Conservation (phyloP, 2,888 invertebrate genomes). For the Metalampra italica region DNA sequence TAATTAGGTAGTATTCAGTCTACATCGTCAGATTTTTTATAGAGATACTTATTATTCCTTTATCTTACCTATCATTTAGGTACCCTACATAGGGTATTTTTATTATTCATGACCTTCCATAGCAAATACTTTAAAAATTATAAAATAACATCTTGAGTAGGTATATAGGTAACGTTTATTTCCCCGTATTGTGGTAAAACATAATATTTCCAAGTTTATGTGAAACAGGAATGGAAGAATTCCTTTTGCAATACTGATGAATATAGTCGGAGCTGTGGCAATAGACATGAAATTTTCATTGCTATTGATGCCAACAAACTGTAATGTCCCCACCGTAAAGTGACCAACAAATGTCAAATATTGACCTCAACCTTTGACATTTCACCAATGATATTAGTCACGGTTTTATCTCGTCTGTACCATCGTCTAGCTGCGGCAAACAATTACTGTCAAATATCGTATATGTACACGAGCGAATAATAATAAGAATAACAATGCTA, state of each 20-base stretch:
- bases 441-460: neutral
- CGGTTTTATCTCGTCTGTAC: neutral
- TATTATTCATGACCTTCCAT: too few species aligned
- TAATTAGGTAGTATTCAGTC: too few species aligned
- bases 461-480: neutral
- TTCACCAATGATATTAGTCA: neutral
- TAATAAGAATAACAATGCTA: slow-evolving; percentile 2
- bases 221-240: slow-evolving; percentile 3
- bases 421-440: neutral
- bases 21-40: too few species aligned
- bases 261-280: neutral
- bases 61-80: too few species aligned
- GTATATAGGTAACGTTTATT: neutral
- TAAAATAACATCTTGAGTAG: neutral
- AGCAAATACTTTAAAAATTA: too few species aligned
- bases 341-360: slow-evolving; percentile 11
- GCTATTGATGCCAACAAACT: neutral
- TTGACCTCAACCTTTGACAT: slow-evolving; percentile 8
- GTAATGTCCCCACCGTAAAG: neutral
- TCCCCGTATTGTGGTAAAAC: neutral
- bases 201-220: neutral
- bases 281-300: neutral
- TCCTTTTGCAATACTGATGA: neutral
- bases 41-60: too few species aligned
- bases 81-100: too few species aligned